These are phyloP conservation scores for Orientallactaga sibirica DNA, from an alignment of 2,797 vertebrate genomes.

Conservation along the genomic window DNA sequence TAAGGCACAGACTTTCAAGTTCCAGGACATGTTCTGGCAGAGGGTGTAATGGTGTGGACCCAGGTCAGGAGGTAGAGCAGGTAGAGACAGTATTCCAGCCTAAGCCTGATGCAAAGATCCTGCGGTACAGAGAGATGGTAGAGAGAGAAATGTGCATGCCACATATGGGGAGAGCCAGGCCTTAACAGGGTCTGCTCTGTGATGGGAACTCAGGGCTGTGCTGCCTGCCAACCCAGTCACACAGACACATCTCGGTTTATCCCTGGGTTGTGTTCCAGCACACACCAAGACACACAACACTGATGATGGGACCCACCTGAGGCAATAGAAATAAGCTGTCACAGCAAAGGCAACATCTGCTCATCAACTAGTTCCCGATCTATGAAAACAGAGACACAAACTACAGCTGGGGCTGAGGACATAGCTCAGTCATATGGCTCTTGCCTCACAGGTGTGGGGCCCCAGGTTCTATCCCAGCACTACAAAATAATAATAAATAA, in stretches of 20 bases:
- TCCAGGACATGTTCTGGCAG: not conserved
- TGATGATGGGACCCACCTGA: not conserved
- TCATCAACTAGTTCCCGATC: not conserved
- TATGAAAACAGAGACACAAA: slow-evolving; percentile 16
- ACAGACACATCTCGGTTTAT: not conserved
- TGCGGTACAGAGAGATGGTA: not conserved
- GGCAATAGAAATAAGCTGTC: not conserved
- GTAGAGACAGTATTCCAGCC: not conserved
- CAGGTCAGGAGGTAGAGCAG: not conserved
- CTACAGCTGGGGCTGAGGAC: too few species aligned
- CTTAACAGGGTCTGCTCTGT: accelerated
- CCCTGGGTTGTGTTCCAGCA: not conserved
- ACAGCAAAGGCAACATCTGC: not conserved
- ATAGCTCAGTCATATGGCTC: not conserved
- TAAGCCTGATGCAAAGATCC: not conserved
- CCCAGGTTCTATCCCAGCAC: too few species aligned
- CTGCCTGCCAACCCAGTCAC: accelerated
- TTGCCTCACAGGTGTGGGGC: not conserved
- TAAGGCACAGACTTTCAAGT: not conserved
- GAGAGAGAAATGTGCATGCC: not conserved
- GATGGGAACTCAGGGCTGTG: accelerated
- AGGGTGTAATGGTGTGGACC: not conserved
- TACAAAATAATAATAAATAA: too few species aligned
- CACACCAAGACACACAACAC: not conserved
- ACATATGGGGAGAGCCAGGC: accelerated